phyloP scores from a whole-genome alignment of 2,888 invertebrate genomes.

The Metopia argyrocephala region DNA sequence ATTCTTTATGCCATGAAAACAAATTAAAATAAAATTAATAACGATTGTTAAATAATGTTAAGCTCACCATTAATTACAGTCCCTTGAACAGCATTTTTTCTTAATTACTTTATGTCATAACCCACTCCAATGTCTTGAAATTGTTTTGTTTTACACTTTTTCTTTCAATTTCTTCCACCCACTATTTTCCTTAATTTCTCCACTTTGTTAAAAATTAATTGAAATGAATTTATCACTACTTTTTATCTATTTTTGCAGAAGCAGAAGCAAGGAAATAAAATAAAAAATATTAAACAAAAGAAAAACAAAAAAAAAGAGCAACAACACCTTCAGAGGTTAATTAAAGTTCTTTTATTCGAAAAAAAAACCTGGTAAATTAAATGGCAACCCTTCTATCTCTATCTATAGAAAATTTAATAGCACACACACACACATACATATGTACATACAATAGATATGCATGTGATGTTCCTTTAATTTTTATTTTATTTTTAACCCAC shows the following conservation, averaged over 20 bases:
- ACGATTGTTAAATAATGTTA: neutral
- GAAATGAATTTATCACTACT: conserved; percentile 62
- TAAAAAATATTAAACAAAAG: conserved; percentile 23
- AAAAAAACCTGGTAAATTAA: conserved; percentile 13
- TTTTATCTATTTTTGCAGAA: conserved; percentile 58
- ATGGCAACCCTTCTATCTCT: conserved; percentile 47
- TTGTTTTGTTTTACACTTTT: neutral
- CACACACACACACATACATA: conserved; percentile 3
- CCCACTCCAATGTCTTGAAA: neutral
- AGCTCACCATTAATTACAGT: neutral
- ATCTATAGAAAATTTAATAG: neutral
- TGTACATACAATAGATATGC: neutral
- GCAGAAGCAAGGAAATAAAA: conserved; percentile 59
- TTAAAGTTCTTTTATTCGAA: conserved; percentile 50
- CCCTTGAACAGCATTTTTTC: neutral
- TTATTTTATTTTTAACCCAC: conserved; percentile 61
- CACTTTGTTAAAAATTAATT: conserved; percentile 69
- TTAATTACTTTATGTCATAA: neutral
- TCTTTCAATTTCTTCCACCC: neutral
- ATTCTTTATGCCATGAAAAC: neutral
- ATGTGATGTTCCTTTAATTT: conserved; percentile 40
- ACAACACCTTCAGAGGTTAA: conserved; percentile 62
- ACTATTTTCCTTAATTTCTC: conserved; percentile 51
- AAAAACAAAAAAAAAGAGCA: conserved; percentile 12
- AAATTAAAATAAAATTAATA: conserved; percentile 10